Conservation (phyloP, 2,113 vertebrate genomes). For the Ceratotherium simum region DNA sequence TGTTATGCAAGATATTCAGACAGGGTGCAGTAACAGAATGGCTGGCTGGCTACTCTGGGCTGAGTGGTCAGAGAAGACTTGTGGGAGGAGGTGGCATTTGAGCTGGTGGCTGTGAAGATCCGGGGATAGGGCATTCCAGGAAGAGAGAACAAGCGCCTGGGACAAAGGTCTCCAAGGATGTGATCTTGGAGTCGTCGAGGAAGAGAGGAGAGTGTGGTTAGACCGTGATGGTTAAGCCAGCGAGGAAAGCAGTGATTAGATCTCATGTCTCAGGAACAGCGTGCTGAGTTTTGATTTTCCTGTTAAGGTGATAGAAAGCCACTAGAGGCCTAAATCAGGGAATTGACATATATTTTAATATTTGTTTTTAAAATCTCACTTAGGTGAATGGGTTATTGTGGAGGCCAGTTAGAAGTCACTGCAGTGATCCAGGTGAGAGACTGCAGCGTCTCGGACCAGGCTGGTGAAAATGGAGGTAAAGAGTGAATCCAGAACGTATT, state of each 20-base stretch:
- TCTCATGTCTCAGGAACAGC: not conserved
- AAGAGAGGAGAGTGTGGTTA: not conserved
- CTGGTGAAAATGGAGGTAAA: not conserved
- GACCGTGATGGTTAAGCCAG: fast-evolving
- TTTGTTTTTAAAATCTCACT: not conserved
- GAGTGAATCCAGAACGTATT: not conserved
- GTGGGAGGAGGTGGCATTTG: not conserved
- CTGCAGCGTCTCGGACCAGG: not conserved
- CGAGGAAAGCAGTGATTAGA: not conserved
- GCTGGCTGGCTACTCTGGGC: not conserved
- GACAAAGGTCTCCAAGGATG: not conserved
- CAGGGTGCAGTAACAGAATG: not conserved
- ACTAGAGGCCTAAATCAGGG: not conserved
- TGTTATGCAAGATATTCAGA: not conserved
- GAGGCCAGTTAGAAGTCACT: not conserved
- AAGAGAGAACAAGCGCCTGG: not conserved
- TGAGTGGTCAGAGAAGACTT: not conserved
- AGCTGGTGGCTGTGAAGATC: not conserved
- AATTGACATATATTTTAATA: not conserved
- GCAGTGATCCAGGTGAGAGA: not conserved
- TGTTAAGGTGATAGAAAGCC: not conserved
- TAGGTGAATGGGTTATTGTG: not conserved
- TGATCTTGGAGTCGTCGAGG: not conserved
- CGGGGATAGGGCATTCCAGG: not conserved
- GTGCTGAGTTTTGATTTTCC: not conserved